Percentiles rank a stretch among this genome's conserved stretches.
Conservation (phyloP, 2,797 vertebrate species). For the Pangasius djambal region DNA sequence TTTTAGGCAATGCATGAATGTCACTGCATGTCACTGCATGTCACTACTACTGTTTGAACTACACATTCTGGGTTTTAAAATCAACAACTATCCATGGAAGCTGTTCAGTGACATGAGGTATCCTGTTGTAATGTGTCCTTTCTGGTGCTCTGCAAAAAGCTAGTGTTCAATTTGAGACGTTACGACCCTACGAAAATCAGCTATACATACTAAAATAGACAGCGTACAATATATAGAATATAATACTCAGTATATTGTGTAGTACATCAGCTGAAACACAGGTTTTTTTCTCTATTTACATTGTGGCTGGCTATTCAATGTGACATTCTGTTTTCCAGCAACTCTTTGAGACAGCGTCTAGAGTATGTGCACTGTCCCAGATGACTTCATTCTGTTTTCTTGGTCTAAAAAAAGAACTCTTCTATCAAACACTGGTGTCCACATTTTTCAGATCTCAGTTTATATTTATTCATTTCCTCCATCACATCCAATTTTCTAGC, state of each 20-base stretch:
- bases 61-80: not conserved
- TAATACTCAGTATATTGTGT: not conserved
- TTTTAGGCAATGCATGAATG: not conserved
- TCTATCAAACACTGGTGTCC: not conserved
- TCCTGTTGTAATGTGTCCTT: not conserved
- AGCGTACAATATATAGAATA: not conserved
- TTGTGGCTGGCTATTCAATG: not conserved
- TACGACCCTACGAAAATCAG: not conserved
- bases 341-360: not conserved
- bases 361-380: not conserved
- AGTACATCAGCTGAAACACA: not conserved
- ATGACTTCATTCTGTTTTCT: slow-evolving; percentile 4
- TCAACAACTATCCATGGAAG: not conserved
- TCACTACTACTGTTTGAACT: not conserved
- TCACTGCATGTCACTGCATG: not conserved
- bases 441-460: not conserved
- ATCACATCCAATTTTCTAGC: not conserved
- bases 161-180: not conserved
- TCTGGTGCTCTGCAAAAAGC: not conserved
- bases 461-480: not conserved
- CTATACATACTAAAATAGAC: not conserved
- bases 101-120: not conserved
- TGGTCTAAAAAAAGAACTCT: not conserved
- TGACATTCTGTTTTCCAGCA: not conserved
- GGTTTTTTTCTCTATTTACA: not conserved